Evolutionary conservation across 2,797 vertebrate genomes (phyloP), one percentile per base, ranked within the genome.

Genomic region (Xerus rutilus): DNA sequence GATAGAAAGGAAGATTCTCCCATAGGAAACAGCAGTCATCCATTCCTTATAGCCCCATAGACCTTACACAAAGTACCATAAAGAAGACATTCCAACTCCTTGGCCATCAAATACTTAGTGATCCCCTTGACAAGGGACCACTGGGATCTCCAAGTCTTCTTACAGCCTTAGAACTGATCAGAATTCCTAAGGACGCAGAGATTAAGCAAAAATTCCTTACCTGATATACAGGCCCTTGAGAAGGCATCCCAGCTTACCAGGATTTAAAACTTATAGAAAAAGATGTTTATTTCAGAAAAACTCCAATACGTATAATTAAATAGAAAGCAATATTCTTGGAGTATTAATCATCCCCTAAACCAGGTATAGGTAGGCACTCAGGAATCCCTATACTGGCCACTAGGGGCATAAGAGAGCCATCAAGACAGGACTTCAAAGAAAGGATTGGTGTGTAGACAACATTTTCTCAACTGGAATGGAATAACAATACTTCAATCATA

Each of bases 121-220:
- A 65, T 57, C 32, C 15, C 35, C 79, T 90, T 54, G 65, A 77
- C 28, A 89, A 57, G 30, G 21, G 57, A n/a, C 32, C 21, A 10
- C 64, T 8, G n/a, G 18, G 17, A 62, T 70, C 92, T 32, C 28
- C 18, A 67, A 54, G 45, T 9, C n/a, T 1, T 89, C 59, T 72
- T 83, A 21, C 4, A 2, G 10, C 49, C 43, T 70, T 49, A 39
- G 30, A n/a, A 88, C 17, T 39, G n/a, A 39, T 72, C 15, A 77
- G 81, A 94, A 93, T 84, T 21, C 47, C 79, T 67, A 84, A 89
- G 28, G 77, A 81, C 32, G 15, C 30, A 78, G 28, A 89, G 28
- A 83, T 52, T 81, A 59, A 47, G 25, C 74, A 25, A 39, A 78
- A 79, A 25, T 43, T 91, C 15, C 39, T 84, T 47, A 76, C 18